Evolutionary conservation across 2,888 invertebrate species (phyloP).

Genomic region (Crioceris asparagi): DNA sequence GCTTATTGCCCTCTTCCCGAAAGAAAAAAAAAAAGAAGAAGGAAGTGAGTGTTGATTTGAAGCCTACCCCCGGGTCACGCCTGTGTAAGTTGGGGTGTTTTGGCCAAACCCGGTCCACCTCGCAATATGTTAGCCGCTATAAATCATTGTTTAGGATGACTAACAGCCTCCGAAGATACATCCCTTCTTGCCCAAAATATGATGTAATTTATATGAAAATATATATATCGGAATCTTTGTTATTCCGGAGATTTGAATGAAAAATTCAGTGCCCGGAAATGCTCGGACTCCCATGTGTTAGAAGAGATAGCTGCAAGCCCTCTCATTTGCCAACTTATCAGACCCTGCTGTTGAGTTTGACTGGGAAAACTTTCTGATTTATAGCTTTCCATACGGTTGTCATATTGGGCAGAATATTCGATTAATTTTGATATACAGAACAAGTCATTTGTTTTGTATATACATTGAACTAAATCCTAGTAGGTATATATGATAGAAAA

Average conservation of each 20-base stretch:
- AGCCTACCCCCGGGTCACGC: no score
- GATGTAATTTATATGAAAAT: conserved; percentile 46
- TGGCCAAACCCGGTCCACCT: conserved; percentile 23
- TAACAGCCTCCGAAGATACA: conserved; percentile 39
- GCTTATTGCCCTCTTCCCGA: no score
- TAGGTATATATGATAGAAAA: no score
- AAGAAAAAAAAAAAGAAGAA: no score
- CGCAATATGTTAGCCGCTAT: conserved; percentile 43
- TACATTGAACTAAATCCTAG: no score
- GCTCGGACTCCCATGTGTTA: conserved; percentile 27
- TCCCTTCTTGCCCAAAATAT: conserved; percentile 34
- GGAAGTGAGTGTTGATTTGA: no score
- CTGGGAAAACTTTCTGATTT: conserved; percentile 22
- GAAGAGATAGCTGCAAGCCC: conserved; percentile 30
- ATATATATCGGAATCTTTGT: conserved; percentile 38
- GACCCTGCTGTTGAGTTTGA: conserved; percentile 33
- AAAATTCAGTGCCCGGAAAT: conserved; percentile 33
- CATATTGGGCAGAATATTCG: no score
- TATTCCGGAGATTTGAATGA: conserved; percentile 40
- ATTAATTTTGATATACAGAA: no score
- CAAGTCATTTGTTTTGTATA: no score
- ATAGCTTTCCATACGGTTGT: no score
- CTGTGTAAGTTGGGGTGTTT: no score
- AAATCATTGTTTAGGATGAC: conserved; percentile 44
- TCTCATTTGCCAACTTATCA: conserved; percentile 34